A percentile compares a stretch with the other conserved stretches of the same genome.
Evolutionary conservation across 2,888 invertebrate species (phyloP).

Genomic region (Hemicrepidius hirtus): DNA sequence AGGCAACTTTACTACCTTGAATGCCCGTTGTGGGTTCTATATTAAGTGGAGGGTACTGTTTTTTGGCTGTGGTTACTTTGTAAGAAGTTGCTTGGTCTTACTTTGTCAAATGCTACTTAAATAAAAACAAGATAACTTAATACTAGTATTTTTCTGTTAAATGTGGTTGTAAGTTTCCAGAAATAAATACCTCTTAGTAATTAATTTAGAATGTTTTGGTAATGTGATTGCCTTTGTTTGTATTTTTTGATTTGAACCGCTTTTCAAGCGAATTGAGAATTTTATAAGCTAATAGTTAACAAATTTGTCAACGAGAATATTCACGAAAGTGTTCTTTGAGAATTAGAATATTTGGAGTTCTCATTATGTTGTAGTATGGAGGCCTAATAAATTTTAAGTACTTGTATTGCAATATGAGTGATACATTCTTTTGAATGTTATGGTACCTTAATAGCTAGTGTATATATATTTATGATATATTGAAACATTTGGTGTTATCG

Average conservation of each 20-base stretch:
- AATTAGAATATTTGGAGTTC: not conserved
- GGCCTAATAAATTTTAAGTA: conserved; percentile 46
- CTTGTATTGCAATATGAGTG: conserved; percentile 55
- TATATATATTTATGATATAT: conserved; percentile 64
- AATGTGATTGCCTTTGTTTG: not conserved
- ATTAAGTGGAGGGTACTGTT: no score
- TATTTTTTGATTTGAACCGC: not conserved
- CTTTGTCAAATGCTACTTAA: no score
- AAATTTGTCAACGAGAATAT: conserved; percentile 1
- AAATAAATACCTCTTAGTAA: no score
- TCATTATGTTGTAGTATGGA: conserved; percentile 28
- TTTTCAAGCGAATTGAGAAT: not conserved
- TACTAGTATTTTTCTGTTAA: no score
- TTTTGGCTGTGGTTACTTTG: no score
- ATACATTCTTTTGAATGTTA: conserved; percentile 64
- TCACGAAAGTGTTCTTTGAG: conserved; percentile 1
- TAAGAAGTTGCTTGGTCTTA: no score
- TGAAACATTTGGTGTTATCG: conserved; percentile 65
- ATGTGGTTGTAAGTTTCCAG: no score
- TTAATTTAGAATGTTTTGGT: no score
- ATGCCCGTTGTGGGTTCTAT: no score
- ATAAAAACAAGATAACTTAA: no score
- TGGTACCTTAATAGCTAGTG: conserved; percentile 64
- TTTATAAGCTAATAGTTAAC: not conserved
- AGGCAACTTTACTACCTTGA: no score